Conservation (phyloP, 2,888 invertebrate species). For the Chalcosyrphus nemorum region DNA sequence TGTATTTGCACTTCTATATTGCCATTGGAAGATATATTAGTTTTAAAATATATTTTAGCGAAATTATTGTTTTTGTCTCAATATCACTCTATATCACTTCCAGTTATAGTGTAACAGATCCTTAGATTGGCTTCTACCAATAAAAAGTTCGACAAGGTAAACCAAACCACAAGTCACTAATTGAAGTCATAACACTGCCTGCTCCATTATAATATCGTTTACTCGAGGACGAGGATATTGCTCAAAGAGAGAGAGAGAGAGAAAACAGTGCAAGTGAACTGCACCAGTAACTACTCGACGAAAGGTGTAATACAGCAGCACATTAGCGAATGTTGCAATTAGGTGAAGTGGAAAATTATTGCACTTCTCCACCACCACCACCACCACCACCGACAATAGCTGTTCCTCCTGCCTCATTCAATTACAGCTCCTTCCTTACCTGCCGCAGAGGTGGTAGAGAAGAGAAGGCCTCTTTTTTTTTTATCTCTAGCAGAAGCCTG, state of each 20-base stretch:
- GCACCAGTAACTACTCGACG: neutral
- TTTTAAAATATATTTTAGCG: too few species aligned
- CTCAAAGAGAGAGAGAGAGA: slow-evolving; percentile 23
- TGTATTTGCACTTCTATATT: too few species aligned
- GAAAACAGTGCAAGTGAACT: neutral
- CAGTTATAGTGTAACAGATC: too few species aligned
- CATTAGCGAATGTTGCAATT: slow-evolving; percentile 45
- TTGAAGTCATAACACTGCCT: slow-evolving; percentile 21
- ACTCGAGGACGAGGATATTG: slow-evolving; percentile 14
- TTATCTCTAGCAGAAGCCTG: slow-evolving; percentile 10
- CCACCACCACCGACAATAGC: neutral
- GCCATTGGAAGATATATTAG: too few species aligned
- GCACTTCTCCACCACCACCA: slow-evolving; percentile 21
- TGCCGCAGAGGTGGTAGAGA: too few species aligned
- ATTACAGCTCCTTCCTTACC: neutral
- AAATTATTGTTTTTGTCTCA: too few species aligned
- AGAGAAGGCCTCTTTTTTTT: too few species aligned
- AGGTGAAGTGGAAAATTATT: slow-evolving; percentile 59
- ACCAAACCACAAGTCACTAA: slow-evolving; percentile 26
- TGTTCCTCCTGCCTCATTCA: slow-evolving; percentile 7
- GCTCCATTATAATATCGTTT: neutral
- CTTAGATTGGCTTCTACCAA: too few species aligned
- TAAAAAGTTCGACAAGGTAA: too few species aligned
- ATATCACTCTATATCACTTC: too few species aligned
- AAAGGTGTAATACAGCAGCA: slow-evolving; percentile 30